These are phyloP conservation scores for Marronus borbonicus DNA, from an alignment of 2,888 invertebrate genomes.

Conservation along the genomic window DNA sequence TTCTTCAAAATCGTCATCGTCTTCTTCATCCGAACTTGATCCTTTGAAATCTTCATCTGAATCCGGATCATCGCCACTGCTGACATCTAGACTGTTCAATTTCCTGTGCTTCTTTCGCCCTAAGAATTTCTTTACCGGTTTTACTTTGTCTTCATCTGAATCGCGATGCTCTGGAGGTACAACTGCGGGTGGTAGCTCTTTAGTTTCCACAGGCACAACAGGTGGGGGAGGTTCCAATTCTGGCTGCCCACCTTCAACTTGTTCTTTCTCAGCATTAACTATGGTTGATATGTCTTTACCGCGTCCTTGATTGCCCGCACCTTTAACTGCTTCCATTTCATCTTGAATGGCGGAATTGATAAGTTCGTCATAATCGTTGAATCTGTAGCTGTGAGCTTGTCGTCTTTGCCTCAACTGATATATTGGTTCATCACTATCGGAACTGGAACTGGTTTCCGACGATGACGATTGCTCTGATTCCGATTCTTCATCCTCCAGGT, in stretches of 20 bases:
- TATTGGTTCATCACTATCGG: constrained; percentile 81
- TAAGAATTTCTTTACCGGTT: constrained; percentile 61
- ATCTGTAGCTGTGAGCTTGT: constrained; percentile 86
- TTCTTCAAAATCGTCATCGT: constrained; percentile 75
- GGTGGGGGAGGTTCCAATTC: constrained; percentile 54
- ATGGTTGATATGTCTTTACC: constrained; percentile 96
- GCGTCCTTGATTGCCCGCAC: constrained; percentile 85
- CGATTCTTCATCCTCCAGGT: constrained; percentile 58
- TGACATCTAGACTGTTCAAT: constrained; percentile 81
- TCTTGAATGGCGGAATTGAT: constrained; percentile 93
- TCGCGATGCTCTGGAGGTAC: constrained; percentile 60
- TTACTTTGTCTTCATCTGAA: constrained; percentile 66
- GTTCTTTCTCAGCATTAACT: constrained; percentile 81
- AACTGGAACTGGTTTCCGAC: constrained; percentile 49
- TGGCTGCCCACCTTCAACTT: constrained; percentile 52
- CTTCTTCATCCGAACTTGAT: constrained; percentile 74
- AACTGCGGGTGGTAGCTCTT: constrained; percentile 53
- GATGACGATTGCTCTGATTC: constrained; percentile 57
- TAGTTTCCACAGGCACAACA: constrained; percentile 49
- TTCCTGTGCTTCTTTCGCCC: constrained; percentile 80
- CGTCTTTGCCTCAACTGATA: constrained; percentile 88
- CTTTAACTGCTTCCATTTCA: constrained; percentile 82
- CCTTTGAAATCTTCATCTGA: constrained; percentile 95
- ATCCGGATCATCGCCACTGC: constrained; percentile 78
- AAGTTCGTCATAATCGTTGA: constrained; percentile 95